Base-by-base conservation (phyloP, 2,888 invertebrate species). In the Theretra japonica region DNA sequence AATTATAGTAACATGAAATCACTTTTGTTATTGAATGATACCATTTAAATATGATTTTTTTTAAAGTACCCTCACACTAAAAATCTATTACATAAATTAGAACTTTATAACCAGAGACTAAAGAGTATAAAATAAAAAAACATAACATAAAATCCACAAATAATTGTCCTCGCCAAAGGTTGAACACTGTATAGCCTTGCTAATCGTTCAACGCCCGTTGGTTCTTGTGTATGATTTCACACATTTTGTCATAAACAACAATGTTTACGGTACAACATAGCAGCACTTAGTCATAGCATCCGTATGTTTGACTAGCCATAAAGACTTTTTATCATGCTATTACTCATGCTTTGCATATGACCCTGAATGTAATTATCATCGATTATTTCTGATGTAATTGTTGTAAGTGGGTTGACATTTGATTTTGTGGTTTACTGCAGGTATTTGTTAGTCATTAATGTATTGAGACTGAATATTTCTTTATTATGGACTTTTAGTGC, bases 131-230 rank as follows among this genome's bases (percentile, higher is more conserved):
- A 19, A 57, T n/a, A 19, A 57, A 17, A 23, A 15, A 21, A 33
- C 5, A 21, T 7, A 62, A n/a, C n/a, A 33, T n/a, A 33, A 62
- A 11, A 59, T 59, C 17, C 48, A 41, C 6, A 59, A 71, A 57
- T 68, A 68, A 58, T 28, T 72, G 72, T 25, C 72, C 72, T 72
- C 59, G 33, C 21, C 28, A 19, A 33, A 69, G 72, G 68, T 72
- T 50, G 23, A 23, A 50, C 28, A 62, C 21, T 53, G 56, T 30
- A 69, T 4, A 56, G 62, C 70, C 70, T 70, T 62, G 70, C 53
- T 23, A 21, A 70, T 59, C 25, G n/a, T n/a, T 53, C 53, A 28
- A n/a, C 33, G 25, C 17, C 33, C 1, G 4, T 21, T 11, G 19
- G 15, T n/a, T n/a, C n/a, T 6, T 62, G 62, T 21, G 62, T 21